These are phyloP conservation scores for Ceyx cyanopectus DNA, from an alignment of 2,113 vertebrate species.

Conservation along the genomic window DNA sequence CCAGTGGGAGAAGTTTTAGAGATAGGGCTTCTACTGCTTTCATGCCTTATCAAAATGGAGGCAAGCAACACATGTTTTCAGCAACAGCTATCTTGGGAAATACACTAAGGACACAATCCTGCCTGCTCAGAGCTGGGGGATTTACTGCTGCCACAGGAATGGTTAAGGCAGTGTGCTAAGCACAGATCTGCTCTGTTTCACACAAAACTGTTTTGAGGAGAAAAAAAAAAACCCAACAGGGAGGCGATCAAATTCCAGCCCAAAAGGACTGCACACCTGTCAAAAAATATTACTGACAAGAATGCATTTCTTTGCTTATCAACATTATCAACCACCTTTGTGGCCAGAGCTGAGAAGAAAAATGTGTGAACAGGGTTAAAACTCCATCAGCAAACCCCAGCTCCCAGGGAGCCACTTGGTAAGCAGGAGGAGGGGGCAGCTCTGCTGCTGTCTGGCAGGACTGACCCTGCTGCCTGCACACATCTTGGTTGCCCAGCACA, in stretches of 20 bases:
- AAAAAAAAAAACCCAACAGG: background rate
- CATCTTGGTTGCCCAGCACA: background rate
- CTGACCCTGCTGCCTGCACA: background rate
- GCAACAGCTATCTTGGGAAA: slow-evolving; percentile 38
- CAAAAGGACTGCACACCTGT: background rate
- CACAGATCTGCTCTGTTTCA: background rate
- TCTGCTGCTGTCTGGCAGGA: background rate
- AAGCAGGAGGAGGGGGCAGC: accelerated
- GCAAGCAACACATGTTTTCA: background rate
- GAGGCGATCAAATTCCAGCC: background rate
- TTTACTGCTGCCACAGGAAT: background rate
- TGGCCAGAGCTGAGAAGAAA: background rate
- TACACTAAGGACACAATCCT: background rate
- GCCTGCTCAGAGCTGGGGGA: background rate
- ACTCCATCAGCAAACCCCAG: background rate
- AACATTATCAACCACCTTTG: background rate
- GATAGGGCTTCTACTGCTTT: slow-evolving; percentile 30
- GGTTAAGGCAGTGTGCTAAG: background rate
- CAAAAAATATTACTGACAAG: background rate
- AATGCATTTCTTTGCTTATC: background rate
- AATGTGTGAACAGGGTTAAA: background rate
- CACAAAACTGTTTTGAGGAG: background rate
- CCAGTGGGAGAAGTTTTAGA: slow-evolving; percentile 43
- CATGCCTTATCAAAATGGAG: slow-evolving; percentile 39
- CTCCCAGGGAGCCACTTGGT: background rate